Evolutionary conservation across 2,113 vertebrate species (phyloP), one percentile per base, ranked within the genome.

Genomic region (Psophia crepitans): DNA sequence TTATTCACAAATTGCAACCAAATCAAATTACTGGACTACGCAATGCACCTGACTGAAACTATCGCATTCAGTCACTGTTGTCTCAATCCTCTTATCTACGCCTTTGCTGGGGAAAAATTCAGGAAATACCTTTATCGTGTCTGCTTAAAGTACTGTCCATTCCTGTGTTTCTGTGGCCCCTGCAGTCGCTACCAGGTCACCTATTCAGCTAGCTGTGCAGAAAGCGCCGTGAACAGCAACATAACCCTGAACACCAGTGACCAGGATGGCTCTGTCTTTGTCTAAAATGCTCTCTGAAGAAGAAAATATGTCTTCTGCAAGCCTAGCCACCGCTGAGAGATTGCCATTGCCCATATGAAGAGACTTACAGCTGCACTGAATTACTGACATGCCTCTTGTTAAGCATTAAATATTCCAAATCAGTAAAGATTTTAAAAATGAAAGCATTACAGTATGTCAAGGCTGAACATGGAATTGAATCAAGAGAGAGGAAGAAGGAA

Each of bases 81-180:
- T 41, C 94, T 99, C 24, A 99, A 99, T 75, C 99, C 99, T 33
- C 12, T 99, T 14, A 99, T 99, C 93, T 99, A 99, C 11, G 99
- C 98, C 3, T 99, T 99, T 70, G 98, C 98, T 26, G 99, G 99
- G 30, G 98, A 99, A 96, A 99, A 99, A 91, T 99, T 99, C 89
- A 98, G 98, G 74, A 99, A 98, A 46, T 98, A 98, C 37, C 76
- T 99, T 43, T 39, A 48, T n/a, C 80, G 33, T 5, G 44, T 98
- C 33, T 96, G 96, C 46, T 51, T 95, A 20, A 98, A 96, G 49
- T 97, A 90, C 39, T 96, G 97, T 58, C 95, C 97, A 1, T 97
- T 53, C 93, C 51, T 96, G 28, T 98, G 97, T 7, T 91, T 97
- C 21, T 96, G 56, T 17, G 54, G 96, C 1, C 93, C 86, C 32